Conservation (phyloP, 1,140 invertebrate genomes). For the Meteorus sp. region DNA sequence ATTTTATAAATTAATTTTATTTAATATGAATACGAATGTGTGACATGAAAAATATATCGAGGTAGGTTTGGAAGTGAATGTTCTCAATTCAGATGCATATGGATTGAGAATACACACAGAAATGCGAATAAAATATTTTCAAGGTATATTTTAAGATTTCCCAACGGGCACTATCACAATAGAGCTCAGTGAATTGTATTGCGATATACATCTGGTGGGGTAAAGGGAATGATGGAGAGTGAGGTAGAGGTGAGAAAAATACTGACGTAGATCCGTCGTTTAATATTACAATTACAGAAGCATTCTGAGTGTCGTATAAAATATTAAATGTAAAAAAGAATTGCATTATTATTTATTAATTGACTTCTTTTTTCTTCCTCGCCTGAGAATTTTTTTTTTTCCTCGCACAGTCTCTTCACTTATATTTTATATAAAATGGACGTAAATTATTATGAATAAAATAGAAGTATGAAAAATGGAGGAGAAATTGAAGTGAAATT, state of each 20-base stretch:
- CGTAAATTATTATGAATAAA: too few species aligned
- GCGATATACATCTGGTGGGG: too few species aligned
- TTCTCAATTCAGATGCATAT: too few species aligned
- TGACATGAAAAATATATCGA: too few species aligned
- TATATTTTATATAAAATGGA: too few species aligned
- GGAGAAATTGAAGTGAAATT: too few species aligned
- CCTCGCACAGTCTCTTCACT: neutral
- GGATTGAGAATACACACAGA: constrained; percentile 8
- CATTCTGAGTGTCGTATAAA: constrained; percentile 26
- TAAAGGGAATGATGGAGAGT: too few species aligned
- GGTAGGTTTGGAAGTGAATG: too few species aligned
- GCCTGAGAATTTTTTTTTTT: neutral
- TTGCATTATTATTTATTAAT: constrained; percentile 23
- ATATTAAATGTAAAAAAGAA: constrained; percentile 25
- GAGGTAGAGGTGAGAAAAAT: constrained; percentile 16
- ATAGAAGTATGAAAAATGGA: too few species aligned
- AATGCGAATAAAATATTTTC: constrained; percentile 26
- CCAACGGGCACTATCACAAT: constrained; percentile 28
- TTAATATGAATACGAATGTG: too few species aligned
- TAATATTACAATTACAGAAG: constrained; percentile 34
- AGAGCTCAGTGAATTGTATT: constrained; percentile 13
- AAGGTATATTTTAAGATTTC: constrained; percentile 37
- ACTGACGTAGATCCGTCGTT: constrained; percentile 23
- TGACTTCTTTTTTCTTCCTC: neutral
- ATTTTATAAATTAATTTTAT: too few species aligned